Evolutionary conservation across 2,797 vertebrate species (phyloP).

Genomic region (Sphenodon punctatus): DNA sequence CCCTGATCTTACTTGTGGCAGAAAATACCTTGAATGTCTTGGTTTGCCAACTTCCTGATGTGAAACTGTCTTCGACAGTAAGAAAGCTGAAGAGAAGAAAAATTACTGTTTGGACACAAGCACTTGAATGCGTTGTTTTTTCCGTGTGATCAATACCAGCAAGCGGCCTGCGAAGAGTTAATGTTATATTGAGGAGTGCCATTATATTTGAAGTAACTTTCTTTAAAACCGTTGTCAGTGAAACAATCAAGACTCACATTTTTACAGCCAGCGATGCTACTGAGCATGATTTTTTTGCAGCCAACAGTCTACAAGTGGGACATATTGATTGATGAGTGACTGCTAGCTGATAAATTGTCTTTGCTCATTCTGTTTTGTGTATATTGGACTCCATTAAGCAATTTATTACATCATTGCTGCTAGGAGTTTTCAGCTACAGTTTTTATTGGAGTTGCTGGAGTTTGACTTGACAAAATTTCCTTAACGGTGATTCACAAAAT

Average conservation of each 20-base stretch:
- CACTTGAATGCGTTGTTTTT: conserved; percentile 67
- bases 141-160: conserved; percentile 54
- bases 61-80: conserved; percentile 67
- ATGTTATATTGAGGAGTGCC: conserved; percentile 71
- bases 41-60: conserved; percentile 69
- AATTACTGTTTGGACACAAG: conserved; percentile 63
- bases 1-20: conserved; percentile 65
- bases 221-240: conserved; percentile 57
- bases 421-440: conserved; percentile 45
- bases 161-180: conserved; percentile 48
- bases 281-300: conserved; percentile 76
- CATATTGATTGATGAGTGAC: conserved; percentile 81
- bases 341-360: conserved; percentile 66
- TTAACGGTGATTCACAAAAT: conserved; percentile 35
- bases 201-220: conserved; percentile 73
- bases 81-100: conserved; percentile 48
- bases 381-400: conserved; percentile 67
- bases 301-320: conserved; percentile 75
- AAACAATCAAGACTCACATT: conserved; percentile 52
- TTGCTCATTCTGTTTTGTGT: conserved; percentile 69
- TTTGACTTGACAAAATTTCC: conserved; percentile 31
- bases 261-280: conserved; percentile 70
- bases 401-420: conserved; percentile 36
- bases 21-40: conserved; percentile 77
- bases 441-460: conserved; percentile 46